phyloP scores from a whole-genome alignment of 2,888 invertebrate genomes.

The Campopleginae sp. region DNA sequence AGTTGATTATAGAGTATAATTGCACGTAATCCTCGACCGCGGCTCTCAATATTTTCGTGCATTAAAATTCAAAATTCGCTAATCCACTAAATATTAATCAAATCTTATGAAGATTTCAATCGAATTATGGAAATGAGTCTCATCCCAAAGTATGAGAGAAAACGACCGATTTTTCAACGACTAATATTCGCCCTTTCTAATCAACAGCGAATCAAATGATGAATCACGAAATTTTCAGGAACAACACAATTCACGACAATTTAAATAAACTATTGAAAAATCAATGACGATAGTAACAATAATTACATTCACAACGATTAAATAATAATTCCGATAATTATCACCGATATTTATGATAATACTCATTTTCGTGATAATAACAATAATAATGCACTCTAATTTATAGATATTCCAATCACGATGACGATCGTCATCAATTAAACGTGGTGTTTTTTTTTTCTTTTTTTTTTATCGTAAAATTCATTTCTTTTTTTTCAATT shows the following conservation, averaged over 20 bases:
- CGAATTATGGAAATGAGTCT: conserved; percentile 2
- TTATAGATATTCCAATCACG: conserved; percentile 59
- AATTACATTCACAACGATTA: conserved; percentile 2
- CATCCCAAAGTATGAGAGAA: neutral
- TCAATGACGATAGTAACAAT: neutral
- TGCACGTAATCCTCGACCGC: conserved; percentile 33
- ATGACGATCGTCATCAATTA: conserved; percentile 56
- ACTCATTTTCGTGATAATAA: neutral
- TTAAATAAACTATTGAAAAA: neutral
- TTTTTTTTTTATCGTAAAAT: conserved; percentile 24
- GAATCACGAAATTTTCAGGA: neutral
- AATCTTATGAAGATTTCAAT: conserved; percentile 2
- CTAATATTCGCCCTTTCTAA: neutral
- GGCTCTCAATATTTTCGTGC: neutral
- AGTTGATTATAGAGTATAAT: conserved; percentile 48
- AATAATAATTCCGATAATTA: conserved; percentile 12
- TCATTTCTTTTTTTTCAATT: conserved; percentile 48
- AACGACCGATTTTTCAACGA: neutral
- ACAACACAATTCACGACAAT: neutral
- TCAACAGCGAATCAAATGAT: neutral
- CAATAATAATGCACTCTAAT: conserved; percentile 32
- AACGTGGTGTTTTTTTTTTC: conserved; percentile 45
- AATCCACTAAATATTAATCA: conserved; percentile 2
- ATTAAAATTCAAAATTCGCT: neutral
- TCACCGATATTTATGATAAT: neutral